Evolutionary conservation across 2,113 vertebrate genomes (phyloP).

Genomic region (Aix galericulata): DNA sequence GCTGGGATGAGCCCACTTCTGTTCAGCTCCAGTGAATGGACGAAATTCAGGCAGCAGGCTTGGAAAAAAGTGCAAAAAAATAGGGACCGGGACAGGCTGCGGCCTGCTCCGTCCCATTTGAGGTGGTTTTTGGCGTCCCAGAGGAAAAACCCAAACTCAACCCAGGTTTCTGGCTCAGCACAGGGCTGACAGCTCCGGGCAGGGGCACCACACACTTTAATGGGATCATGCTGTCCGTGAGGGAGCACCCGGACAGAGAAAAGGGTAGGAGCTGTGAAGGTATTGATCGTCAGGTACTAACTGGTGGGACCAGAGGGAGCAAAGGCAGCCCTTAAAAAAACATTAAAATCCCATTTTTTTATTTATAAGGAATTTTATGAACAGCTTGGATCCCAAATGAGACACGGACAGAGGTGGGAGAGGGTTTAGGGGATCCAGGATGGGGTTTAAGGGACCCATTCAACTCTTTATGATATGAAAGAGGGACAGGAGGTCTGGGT

Average conservation of each 20-base stretch:
- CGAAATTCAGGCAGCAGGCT: neutral
- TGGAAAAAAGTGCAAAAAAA: neutral
- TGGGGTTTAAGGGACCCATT: neutral
- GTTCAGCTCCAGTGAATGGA: neutral
- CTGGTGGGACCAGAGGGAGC: neutral
- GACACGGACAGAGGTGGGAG: neutral
- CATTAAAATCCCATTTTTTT: neutral
- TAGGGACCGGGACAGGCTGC: too few species aligned
- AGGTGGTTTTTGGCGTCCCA: neutral
- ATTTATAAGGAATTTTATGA: neutral
- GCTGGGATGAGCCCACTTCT: accelerated
- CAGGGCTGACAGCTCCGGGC: neutral
- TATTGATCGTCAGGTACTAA: accelerated
- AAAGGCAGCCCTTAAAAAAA: neutral
- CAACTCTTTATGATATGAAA: neutral
- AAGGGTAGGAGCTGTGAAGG: neutral
- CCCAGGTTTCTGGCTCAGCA: accelerated
- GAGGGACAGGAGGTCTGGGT: neutral
- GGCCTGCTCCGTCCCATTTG: too few species aligned
- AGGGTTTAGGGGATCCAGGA: neutral
- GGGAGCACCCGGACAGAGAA: neutral
- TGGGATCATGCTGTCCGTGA: accelerated
- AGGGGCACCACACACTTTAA: neutral
- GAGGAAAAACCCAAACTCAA: neutral
- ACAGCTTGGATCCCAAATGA: neutral